phyloP scores from a whole-genome alignment of 2,888 invertebrate species.

The Protonemura montana region DNA sequence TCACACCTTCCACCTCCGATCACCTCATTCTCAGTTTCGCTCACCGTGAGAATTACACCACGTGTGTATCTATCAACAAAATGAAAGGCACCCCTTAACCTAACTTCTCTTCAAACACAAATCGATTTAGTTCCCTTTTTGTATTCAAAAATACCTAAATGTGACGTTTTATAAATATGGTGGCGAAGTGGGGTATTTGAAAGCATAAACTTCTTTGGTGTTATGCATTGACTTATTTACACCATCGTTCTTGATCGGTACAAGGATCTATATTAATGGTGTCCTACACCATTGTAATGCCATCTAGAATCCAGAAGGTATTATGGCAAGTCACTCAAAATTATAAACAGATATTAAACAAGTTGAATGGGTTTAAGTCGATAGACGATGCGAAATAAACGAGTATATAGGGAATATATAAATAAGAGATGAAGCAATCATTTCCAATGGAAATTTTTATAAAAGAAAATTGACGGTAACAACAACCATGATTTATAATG shows the following conservation, averaged over 20 bases:
- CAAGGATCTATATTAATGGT: slow-evolving; percentile 1
- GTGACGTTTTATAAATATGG: slow-evolving; percentile 36
- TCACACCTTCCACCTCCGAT: background rate
- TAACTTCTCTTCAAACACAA: slow-evolving; percentile 13
- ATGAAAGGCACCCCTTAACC: slow-evolving; percentile 14
- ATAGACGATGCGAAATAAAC: background rate
- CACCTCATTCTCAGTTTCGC: background rate
- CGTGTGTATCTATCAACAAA: slow-evolving; percentile 33
- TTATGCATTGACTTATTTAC: no score
- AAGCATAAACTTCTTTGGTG: background rate
- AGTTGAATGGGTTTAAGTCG: background rate
- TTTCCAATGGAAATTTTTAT: slow-evolving; percentile 13
- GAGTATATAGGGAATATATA: background rate
- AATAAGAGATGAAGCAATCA: slow-evolving; percentile 28
- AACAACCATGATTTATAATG: background rate
- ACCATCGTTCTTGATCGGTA: slow-evolving; percentile 20
- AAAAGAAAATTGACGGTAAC: background rate
- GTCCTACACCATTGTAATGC: background rate
- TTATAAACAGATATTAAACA: slow-evolving; percentile 7
- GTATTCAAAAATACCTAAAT: slow-evolving; percentile 25
- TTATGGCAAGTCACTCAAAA: background rate
- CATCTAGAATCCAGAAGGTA: background rate
- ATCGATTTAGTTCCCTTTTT: background rate
- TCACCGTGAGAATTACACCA: slow-evolving; percentile 1
- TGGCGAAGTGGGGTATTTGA: background rate